Percentiles rank a stretch among this genome's conserved stretches.
Evolutionary conservation across 1,140 invertebrate species (phyloP).

Genomic region (Papilio aristodemus): DNA sequence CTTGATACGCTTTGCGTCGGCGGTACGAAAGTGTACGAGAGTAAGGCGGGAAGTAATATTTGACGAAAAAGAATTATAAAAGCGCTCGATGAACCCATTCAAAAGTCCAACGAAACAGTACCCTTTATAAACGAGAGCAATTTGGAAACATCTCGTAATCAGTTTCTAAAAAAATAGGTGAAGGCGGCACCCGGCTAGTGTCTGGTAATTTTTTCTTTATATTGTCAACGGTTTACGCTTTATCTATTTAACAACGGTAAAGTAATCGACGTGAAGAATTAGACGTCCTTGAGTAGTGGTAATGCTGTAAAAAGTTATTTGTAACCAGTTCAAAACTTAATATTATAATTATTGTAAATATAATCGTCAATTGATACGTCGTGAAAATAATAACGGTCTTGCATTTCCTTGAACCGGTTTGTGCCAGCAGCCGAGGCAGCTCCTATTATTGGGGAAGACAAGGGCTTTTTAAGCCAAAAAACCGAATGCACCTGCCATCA

Average conservation of each 20-base stretch:
- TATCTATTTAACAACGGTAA: neutral
- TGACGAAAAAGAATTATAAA: conserved; percentile 52
- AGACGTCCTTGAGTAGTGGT: neutral
- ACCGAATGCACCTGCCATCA: too few species aligned
- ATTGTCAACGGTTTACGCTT: conserved; percentile 26
- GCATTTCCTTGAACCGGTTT: too few species aligned
- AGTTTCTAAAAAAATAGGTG: conserved; percentile 49
- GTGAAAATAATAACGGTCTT: neutral
- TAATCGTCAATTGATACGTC: neutral
- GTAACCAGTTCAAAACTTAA: conserved; percentile 13
- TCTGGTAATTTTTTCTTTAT: conserved; percentile 30
- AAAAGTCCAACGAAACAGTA: conserved; percentile 45
- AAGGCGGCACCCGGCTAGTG: conserved; percentile 40
- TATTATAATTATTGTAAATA: neutral
- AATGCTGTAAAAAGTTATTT: neutral
- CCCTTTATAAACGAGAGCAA: conserved; percentile 54
- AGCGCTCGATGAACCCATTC: conserved; percentile 39
- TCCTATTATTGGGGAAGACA: too few species aligned
- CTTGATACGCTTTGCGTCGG: conserved; percentile 57
- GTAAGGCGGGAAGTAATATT: conserved; percentile 52
- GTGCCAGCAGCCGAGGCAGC: too few species aligned
- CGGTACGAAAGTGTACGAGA: conserved; percentile 52
- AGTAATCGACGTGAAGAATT: conserved; percentile 23
- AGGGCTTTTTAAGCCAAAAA: too few species aligned
- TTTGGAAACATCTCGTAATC: conserved; percentile 49